A percentile compares a stretch with the other conserved stretches of the same genome.
phyloP scores from a whole-genome alignment of 2,113 vertebrate species.

The Misgurnus anguillicaudatus region DNA sequence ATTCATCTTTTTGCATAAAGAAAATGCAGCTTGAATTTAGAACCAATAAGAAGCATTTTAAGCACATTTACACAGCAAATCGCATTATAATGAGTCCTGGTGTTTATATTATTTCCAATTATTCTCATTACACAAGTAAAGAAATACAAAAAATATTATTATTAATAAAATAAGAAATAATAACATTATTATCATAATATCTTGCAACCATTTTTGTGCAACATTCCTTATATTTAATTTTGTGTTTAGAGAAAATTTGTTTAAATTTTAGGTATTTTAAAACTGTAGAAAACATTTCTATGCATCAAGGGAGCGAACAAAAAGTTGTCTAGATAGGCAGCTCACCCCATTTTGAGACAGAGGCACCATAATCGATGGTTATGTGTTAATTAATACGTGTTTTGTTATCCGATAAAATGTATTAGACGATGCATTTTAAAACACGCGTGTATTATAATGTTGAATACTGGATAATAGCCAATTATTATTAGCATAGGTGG shows the following conservation, averaged over 20 bases:
- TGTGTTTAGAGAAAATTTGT: neutral
- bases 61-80: too few relatives aligned
- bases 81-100: too few relatives aligned
- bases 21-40: too few relatives aligned
- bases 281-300: neutral
- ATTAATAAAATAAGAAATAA: too few relatives aligned
- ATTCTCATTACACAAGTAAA: too few relatives aligned
- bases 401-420: neutral
- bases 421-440: neutral
- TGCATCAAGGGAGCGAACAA: neutral
- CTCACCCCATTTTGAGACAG: neutral
- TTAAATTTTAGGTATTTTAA: too few relatives aligned
- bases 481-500: conserved; percentile 23
- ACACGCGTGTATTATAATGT: neutral
- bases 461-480: neutral
- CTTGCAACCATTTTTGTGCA: too few relatives aligned
- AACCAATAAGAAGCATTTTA: too few relatives aligned
- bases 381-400: neutral
- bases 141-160: too few relatives aligned
- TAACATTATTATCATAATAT: too few relatives aligned
- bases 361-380: neutral
- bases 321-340: neutral
- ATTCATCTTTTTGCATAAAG: neutral
- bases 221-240: too few relatives aligned
- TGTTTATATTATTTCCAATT: too few relatives aligned